Evolutionary conservation across 2,888 invertebrate species (phyloP).

Genomic region (Dimorphilus gyrociliatus): DNA sequence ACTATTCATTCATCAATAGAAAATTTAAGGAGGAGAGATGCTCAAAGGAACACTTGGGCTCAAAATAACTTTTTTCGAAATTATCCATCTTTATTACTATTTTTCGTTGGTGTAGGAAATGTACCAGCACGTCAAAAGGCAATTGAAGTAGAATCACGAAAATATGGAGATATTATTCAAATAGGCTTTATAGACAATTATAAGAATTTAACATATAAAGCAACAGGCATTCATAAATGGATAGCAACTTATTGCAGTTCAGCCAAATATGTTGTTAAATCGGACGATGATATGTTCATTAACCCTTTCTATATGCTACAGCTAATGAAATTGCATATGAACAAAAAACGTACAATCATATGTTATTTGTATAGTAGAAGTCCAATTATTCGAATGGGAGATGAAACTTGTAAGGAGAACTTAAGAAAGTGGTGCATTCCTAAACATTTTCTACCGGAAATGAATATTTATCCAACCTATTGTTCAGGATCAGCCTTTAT

Average conservation of each 20-base stretch:
- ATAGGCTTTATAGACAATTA: conserved; percentile 2
- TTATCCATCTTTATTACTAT: neutral
- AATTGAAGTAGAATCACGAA: neutral
- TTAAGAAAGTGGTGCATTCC: conserved; percentile 3
- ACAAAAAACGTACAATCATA: no score
- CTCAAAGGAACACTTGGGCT: conserved; percentile 1
- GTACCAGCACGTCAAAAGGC: neutral
- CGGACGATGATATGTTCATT: conserved; percentile 3
- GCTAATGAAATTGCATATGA: no score
- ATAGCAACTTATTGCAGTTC: neutral
- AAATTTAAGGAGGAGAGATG: neutral
- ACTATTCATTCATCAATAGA: no score
- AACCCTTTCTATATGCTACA: conserved; percentile 1
- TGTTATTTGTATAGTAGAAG: no score
- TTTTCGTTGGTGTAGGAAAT: conserved; percentile 3
- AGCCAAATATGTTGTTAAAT: conserved; percentile 1
- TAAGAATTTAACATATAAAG: conserved; percentile 3
- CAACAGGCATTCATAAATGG: conserved; percentile 2
- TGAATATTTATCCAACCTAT: conserved; percentile 1
- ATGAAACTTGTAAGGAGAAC: no score
- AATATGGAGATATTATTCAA: conserved; percentile 3
- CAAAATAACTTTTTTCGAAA: conserved; percentile 1
- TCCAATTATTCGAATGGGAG: no score
- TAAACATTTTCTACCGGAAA: neutral
- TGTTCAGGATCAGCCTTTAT: conserved; percentile 1